Conservation (phyloP, 2,888 invertebrate species). For the Plagodis dolabraria region DNA sequence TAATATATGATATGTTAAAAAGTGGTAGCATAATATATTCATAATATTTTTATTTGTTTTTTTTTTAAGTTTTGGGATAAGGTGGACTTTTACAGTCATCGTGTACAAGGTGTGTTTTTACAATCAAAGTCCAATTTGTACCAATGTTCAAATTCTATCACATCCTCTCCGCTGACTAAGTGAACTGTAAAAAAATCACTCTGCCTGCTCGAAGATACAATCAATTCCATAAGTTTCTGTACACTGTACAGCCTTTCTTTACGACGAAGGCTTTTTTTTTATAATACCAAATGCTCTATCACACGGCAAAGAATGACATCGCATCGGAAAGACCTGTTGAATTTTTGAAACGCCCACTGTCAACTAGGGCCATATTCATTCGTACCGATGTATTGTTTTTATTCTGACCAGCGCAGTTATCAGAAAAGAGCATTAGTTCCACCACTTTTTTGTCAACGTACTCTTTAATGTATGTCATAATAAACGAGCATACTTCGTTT, state of each 20-base stretch:
- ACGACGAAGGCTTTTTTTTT: slow-evolving; percentile 1
- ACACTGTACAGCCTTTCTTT: slow-evolving; percentile 1
- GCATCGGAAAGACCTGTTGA: not conserved
- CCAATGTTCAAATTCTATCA: not conserved
- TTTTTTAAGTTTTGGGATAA: not conserved
- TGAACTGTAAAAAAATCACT: slow-evolving; percentile 19
- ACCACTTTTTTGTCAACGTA: slow-evolving; percentile 11
- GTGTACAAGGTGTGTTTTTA: slow-evolving; percentile 1
- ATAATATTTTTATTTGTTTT: not conserved
- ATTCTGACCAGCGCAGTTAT: slow-evolving; percentile 18
- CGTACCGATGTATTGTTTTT: slow-evolving; percentile 10
- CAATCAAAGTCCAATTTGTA: not conserved
- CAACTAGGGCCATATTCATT: slow-evolving; percentile 9
- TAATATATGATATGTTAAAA: not conserved
- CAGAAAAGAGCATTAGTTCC: slow-evolving; percentile 15
- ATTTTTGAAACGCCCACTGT: slow-evolving; percentile 1
- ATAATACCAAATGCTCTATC: slow-evolving; percentile 1
- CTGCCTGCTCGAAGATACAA: slow-evolving; percentile 25
- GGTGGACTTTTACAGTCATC: not conserved
- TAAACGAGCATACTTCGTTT: slow-evolving; percentile 21
- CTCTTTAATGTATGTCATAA: slow-evolving; percentile 16
- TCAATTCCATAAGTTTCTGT: slow-evolving; percentile 15
- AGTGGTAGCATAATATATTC: not conserved
- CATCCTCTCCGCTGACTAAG: not conserved
- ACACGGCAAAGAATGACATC: not conserved